These are phyloP conservation scores for Nyctibius bracteatus DNA, from an alignment of 2,113 vertebrate genomes.

Conservation along the genomic window DNA sequence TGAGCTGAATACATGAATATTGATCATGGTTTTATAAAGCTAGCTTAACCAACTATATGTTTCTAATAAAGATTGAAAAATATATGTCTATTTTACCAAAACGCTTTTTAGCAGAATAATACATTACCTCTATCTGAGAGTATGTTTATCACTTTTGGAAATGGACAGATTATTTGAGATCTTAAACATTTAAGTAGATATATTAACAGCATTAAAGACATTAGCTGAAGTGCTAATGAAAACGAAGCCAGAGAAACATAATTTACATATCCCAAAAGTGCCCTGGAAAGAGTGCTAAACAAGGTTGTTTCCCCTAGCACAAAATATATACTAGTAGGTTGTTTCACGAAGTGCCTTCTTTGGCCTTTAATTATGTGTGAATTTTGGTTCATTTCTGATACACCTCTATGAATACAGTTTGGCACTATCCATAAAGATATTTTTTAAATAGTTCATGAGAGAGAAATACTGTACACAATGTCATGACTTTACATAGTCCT, in stretches of 20 bases:
- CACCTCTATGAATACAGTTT: background rate
- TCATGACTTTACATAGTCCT: constrained; percentile 20
- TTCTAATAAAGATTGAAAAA: background rate
- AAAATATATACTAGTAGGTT: background rate
- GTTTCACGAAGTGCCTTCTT: background rate
- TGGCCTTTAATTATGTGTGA: background rate
- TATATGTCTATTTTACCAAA: background rate
- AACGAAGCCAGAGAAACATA: background rate
- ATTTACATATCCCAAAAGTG: background rate
- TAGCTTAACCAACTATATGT: background rate
- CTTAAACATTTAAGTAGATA: background rate
- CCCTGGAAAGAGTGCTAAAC: background rate
- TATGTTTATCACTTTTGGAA: background rate
- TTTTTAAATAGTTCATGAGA: background rate
- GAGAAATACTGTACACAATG: background rate
- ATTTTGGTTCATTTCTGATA: background rate
- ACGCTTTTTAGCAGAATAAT: background rate
- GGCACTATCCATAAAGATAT: background rate
- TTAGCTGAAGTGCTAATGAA: background rate
- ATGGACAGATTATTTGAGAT: background rate
- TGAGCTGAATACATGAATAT: background rate
- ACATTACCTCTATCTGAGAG: background rate
- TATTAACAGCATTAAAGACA: background rate
- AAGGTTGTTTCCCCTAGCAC: background rate
- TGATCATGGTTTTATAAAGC: background rate